phyloP scores from a whole-genome alignment of 2,797 vertebrate species.

The Eulemur albifrons region DNA sequence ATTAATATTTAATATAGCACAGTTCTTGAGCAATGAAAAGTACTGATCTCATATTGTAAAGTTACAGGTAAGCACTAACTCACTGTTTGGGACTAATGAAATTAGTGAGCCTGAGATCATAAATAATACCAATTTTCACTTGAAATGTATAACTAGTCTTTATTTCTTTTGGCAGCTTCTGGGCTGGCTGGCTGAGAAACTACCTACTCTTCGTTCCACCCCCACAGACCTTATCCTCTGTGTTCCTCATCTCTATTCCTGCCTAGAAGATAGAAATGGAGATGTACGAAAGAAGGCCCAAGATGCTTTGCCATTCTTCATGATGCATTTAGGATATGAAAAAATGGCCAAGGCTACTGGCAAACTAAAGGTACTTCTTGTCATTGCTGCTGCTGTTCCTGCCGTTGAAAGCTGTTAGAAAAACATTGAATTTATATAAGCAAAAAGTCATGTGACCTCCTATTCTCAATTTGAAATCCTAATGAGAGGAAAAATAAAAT shows the following conservation, averaged over 20 bases:
- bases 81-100: neutral
- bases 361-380: slow-evolving; percentile 92
- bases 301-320: slow-evolving; percentile 95
- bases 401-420: slow-evolving; percentile 13
- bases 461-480: slow-evolving; percentile 37
- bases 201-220: slow-evolving; percentile 90
- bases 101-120: neutral
- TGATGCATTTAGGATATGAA: slow-evolving; percentile 98
- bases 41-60: neutral
- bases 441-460: neutral
- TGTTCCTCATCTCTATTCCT: slow-evolving; percentile 92
- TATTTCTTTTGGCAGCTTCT: slow-evolving; percentile 87
- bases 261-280: slow-evolving; percentile 96
- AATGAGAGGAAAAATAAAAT: slow-evolving; percentile 12
- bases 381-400: neutral
- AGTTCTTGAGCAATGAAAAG: slow-evolving; percentile 26
- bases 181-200: slow-evolving; percentile 95
- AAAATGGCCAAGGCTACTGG: slow-evolving; percentile 95
- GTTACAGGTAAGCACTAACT: neutral
- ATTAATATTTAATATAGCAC: neutral
- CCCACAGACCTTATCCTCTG: slow-evolving; percentile 92
- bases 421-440: slow-evolving; percentile 31
- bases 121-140: slow-evolving; percentile 1
- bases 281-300: slow-evolving; percentile 98
- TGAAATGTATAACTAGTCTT: slow-evolving; percentile 26